These are phyloP conservation scores for Diachasma alloeum DNA, from an alignment of 1,140 invertebrate species.

Conservation along the genomic window DNA sequence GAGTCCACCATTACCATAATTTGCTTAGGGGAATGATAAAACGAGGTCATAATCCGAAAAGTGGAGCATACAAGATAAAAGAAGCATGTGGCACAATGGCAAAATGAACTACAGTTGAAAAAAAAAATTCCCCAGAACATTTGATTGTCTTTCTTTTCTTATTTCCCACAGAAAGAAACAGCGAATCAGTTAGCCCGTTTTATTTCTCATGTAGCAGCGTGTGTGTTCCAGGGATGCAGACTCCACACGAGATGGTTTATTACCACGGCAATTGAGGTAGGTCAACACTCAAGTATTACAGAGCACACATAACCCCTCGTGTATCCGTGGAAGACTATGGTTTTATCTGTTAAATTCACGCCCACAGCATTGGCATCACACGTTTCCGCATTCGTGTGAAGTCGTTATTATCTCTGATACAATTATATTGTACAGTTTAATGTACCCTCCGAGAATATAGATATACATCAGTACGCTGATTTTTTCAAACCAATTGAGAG, in stretches of 20 bases:
- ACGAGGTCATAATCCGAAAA: no score
- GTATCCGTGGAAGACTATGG: background rate
- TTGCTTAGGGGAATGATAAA: no score
- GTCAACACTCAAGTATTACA: conserved; percentile 18
- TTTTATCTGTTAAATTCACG: conserved; percentile 18
- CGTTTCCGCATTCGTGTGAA: conserved; percentile 9
- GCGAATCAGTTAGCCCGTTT: background rate
- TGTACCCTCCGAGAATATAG: background rate
- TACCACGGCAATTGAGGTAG: conserved; percentile 22
- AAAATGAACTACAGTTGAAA: no score
- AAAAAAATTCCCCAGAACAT: no score
- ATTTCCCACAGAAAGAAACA: no score
- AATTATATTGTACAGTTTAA: background rate
- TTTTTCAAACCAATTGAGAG: background rate
- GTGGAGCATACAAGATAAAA: no score
- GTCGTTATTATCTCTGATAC: conserved; percentile 1
- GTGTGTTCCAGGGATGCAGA: conserved; percentile 2
- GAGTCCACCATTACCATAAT: no score
- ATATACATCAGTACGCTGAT: background rate
- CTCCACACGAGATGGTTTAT: conserved; percentile 6
- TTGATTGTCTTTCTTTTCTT: no score
- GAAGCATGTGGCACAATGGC: no score
- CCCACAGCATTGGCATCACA: conserved; percentile 13
- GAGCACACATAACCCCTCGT: background rate
- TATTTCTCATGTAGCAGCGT: background rate